phyloP scores from a whole-genome alignment of 1,140 invertebrate genomes.

The Dinoponera quadriceps region DNA sequence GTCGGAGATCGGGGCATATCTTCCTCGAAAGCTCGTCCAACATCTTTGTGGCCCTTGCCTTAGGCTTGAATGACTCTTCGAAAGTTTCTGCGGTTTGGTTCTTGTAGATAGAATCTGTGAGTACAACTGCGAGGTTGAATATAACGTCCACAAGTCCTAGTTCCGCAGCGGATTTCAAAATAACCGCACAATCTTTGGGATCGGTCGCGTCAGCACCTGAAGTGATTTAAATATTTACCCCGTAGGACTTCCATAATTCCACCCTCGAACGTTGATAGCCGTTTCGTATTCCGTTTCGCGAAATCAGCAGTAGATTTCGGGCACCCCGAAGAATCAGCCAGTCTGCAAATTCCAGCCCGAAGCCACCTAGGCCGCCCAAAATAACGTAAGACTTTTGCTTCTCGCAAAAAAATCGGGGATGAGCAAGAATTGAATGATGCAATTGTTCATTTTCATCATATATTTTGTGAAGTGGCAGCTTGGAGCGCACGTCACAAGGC shows the following conservation, averaged over 20 bases:
- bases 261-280: no score
- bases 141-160: no score
- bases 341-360: slow-evolving; percentile 92
- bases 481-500: no score
- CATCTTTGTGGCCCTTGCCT: slow-evolving; percentile 84
- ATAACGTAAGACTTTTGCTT: slow-evolving; percentile 84
- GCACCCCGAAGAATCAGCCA: slow-evolving; percentile 91
- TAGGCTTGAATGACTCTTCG: slow-evolving; percentile 83
- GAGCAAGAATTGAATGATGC: slow-evolving; percentile 78
- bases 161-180: no score
- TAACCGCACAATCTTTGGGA: slow-evolving; percentile 84
- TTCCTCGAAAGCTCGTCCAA: no score
- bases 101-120: no score
- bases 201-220: slow-evolving; percentile 84
- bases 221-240: slow-evolving; percentile 84
- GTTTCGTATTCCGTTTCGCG: slow-evolving; percentile 88
- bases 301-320: slow-evolving; percentile 89
- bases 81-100: no score
- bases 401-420: slow-evolving; percentile 87
- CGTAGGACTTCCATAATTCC: slow-evolving; percentile 87
- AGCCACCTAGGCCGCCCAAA: no score
- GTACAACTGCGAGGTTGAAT: no score
- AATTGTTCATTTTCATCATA: slow-evolving; percentile 78
- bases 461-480: no score
- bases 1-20: slow-evolving; percentile 85